Evolutionary conservation across 2,797 vertebrate genomes (phyloP).

Genomic region (Pitangus sulphuratus): DNA sequence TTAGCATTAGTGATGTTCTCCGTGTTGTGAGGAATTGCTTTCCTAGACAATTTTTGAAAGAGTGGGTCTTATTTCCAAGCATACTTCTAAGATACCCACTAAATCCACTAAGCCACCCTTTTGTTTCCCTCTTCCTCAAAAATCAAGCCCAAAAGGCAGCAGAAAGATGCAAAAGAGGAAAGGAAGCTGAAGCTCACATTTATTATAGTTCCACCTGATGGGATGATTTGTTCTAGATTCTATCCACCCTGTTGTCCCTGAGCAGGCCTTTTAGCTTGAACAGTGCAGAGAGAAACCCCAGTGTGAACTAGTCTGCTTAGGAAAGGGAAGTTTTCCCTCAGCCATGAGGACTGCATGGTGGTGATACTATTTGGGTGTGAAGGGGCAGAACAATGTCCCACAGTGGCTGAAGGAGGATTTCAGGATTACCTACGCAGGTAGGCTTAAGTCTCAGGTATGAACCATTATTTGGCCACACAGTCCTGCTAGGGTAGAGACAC

Average conservation of each 20-base stretch:
- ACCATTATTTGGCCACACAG: not conserved
- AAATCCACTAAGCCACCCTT: not conserved
- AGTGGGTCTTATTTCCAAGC: slow-evolving; percentile 28
- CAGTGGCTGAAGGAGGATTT: not conserved
- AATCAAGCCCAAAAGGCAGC: not conserved
- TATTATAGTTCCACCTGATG: not conserved
- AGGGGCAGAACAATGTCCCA: not conserved
- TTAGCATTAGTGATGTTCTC: slow-evolving; percentile 55
- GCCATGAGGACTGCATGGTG: not conserved
- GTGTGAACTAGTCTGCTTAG: not conserved
- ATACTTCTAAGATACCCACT: not conserved
- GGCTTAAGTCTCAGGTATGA: not conserved
- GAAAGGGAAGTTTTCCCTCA: not conserved
- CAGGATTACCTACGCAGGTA: not conserved
- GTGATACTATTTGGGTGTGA: not conserved
- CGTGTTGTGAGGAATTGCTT: slow-evolving; percentile 40
- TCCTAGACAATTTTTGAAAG: slow-evolving; percentile 52
- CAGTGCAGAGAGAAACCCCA: not conserved
- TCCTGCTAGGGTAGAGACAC: not conserved
- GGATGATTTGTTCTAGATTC: not conserved
- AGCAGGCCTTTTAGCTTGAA: not conserved
- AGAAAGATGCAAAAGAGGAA: not conserved
- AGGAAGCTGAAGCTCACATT: not conserved
- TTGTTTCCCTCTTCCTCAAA: not conserved
- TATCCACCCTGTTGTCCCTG: not conserved